Conservation (phyloP, 1,140 invertebrate genomes). For the Wiebesia pumilae region DNA sequence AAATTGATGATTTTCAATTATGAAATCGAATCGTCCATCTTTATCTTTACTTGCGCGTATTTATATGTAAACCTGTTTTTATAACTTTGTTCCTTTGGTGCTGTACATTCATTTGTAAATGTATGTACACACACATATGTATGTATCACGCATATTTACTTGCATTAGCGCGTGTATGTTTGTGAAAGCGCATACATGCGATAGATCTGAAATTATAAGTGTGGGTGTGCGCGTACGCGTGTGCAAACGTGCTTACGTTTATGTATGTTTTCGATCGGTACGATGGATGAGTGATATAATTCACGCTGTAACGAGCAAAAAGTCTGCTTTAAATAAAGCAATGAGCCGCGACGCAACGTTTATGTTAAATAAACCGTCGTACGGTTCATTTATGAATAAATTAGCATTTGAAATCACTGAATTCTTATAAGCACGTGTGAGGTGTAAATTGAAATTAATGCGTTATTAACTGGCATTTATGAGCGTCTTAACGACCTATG, state of each 20-base stretch:
- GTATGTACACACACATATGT: neutral
- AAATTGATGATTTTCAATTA: constrained; percentile 34
- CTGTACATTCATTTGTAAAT: neutral
- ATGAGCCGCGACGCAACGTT: constrained; percentile 42
- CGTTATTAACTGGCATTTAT: constrained; percentile 54
- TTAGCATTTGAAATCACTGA: constrained; percentile 32
- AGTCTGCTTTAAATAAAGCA: constrained; percentile 38
- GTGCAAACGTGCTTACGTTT: neutral
- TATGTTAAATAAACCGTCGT: constrained; percentile 36
- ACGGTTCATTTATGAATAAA: constrained; percentile 49
- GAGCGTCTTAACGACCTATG: constrained; percentile 42
- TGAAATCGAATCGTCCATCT: constrained; percentile 23
- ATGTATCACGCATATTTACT: no score
- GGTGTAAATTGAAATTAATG: constrained; percentile 55
- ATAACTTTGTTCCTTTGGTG: neutral
- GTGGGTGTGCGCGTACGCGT: neutral
- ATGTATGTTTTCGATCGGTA: neutral
- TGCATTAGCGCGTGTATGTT: neutral
- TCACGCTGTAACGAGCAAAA: constrained; percentile 46
- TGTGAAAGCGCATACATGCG: no score
- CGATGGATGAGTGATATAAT: constrained; percentile 48
- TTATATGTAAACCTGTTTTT: neutral
- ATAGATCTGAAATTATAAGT: neutral
- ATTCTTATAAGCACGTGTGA: constrained; percentile 13
- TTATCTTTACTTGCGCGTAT: neutral